Conservation (phyloP, 1,140 invertebrate species). For the Zaprionus nigranus region DNA sequence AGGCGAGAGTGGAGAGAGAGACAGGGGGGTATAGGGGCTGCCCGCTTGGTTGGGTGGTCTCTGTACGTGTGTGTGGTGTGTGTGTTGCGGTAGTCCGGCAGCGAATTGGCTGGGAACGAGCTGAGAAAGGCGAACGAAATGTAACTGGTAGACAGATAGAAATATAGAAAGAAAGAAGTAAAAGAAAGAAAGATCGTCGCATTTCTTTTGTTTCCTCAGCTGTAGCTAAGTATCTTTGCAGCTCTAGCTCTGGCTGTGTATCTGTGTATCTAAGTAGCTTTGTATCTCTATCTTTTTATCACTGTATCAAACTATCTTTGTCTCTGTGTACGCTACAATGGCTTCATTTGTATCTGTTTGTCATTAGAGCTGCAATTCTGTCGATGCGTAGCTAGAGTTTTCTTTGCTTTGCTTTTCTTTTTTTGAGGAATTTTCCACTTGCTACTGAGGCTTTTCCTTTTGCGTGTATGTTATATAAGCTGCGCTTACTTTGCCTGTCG, state of each 20-base stretch:
- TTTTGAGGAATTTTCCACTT: background rate
- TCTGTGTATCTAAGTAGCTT: background rate
- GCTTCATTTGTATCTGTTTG: constrained; percentile 13
- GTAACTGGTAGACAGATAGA: constrained; percentile 19
- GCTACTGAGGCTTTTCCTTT: background rate
- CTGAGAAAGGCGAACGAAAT: constrained; percentile 54
- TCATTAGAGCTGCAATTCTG: background rate
- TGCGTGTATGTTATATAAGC: background rate
- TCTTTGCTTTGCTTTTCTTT: constrained; percentile 12
- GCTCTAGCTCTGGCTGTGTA: background rate
- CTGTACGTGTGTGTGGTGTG: background rate
- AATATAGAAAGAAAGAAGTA: background rate
- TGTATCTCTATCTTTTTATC: background rate
- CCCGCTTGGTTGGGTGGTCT: constrained; percentile 4
- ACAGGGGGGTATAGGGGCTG: background rate
- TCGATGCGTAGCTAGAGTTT: background rate
- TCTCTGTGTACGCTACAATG: background rate
- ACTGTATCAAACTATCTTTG: too few relatives aligned
- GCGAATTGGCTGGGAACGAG: constrained; percentile 43
- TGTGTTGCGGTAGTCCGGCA: constrained; percentile 72
- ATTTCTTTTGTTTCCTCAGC: constrained; percentile 1
- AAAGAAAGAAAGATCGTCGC: background rate
- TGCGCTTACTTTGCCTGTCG: background rate
- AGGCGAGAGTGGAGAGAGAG: background rate
- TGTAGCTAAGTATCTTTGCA: background rate